Conservation (phyloP, 2,888 invertebrate genomes). For the Ormyrus rosae region DNA sequence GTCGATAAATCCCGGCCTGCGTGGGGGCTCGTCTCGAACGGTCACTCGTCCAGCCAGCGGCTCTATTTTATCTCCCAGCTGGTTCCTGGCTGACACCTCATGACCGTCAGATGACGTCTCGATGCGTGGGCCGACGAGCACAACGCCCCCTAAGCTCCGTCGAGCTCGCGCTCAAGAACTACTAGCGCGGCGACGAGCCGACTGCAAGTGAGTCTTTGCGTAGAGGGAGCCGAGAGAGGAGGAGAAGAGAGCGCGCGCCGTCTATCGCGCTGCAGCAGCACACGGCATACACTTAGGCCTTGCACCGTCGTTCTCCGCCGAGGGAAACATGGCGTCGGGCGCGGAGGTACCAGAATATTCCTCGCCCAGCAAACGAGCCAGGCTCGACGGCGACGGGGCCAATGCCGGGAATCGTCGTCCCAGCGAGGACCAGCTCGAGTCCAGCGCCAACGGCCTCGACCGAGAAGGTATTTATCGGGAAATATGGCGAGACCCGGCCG, state of each 20-base stretch:
- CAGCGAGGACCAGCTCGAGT: conserved; percentile 62
- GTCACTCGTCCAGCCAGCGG: background rate
- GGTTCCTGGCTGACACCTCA: too few species aligned
- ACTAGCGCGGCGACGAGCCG: background rate
- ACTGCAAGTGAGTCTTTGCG: conserved; percentile 3
- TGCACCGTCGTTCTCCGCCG: conserved; percentile 37
- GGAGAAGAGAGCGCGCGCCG: conserved; percentile 34
- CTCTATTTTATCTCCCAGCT: background rate
- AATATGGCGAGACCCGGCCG: conserved; percentile 63
- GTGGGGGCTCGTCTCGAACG: background rate
- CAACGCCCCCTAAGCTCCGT: background rate
- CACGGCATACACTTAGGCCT: background rate
- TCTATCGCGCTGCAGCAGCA: conserved; percentile 33
- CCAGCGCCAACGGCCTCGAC: conserved; percentile 65
- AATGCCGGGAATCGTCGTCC: conserved; percentile 49
- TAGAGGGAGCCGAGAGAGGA: conserved; percentile 8
- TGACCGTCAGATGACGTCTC: too few species aligned
- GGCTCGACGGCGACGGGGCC: conserved; percentile 6
- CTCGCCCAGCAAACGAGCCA: conserved; percentile 61
- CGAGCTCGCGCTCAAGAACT: conserved; percentile 4
- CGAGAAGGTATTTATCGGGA: conserved; percentile 70
- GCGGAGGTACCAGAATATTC: conserved; percentile 74
- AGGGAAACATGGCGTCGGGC: conserved; percentile 75
- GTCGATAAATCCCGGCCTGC: conserved; percentile 1
- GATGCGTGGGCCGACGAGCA: too few species aligned